Conservation (phyloP, 2,113 vertebrate species). For the Panthera leo region DNA sequence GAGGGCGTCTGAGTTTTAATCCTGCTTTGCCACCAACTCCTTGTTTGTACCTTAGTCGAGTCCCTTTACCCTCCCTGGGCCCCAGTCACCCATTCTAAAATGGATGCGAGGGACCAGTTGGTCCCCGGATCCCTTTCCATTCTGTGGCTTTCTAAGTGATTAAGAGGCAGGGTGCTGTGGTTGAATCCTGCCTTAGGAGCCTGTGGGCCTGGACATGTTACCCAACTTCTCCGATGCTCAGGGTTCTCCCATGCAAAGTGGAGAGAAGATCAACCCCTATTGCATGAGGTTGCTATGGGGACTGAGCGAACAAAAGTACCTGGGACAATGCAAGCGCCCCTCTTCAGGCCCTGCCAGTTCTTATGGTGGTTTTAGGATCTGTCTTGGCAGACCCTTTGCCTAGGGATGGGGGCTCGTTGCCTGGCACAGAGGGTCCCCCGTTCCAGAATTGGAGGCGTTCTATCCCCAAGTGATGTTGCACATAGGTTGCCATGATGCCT, state of each 20-base stretch:
- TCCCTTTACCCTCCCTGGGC: background rate
- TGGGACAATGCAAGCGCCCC: background rate
- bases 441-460: background rate
- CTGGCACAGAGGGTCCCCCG: background rate
- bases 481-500: rapidly evolving
- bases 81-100: background rate
- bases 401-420: background rate
- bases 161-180: background rate
- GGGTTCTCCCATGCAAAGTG: background rate
- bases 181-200: background rate
- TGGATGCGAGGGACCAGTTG: background rate
- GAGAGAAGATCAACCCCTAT: background rate
- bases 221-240: background rate
- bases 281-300: rapidly evolving
- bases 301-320: rapidly evolving
- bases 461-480: background rate
- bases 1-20: background rate
- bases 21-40: background rate
- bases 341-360: rapidly evolving
- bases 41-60: background rate
- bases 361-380: background rate
- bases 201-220: background rate
- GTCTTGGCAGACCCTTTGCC: background rate
- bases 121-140: background rate
- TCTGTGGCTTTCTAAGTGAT: background rate